Percentiles rank a stretch among this genome's conserved stretches.
These are phyloP conservation scores for Sitobion miscanthi DNA, from an alignment of 1,140 invertebrate genomes.

Conservation along the genomic window DNA sequence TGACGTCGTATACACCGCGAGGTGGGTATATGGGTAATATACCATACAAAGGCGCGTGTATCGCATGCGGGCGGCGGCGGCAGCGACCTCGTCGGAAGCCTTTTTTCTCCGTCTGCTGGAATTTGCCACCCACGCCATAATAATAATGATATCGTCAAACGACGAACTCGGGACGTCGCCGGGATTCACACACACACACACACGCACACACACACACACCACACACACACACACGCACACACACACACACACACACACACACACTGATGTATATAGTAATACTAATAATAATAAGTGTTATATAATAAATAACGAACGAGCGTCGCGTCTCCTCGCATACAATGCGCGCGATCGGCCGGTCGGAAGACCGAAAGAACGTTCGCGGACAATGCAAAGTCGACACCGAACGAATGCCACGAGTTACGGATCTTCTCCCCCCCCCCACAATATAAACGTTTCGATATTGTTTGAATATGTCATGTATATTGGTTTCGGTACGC, in stretches of 20 bases:
- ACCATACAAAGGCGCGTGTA: not conserved
- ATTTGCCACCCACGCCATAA: conserved; percentile 32
- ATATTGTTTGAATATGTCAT: not conserved
- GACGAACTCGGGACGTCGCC: not conserved
- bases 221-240: not conserved
- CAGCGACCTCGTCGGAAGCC: conserved; percentile 20
- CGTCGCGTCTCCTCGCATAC: not conserved
- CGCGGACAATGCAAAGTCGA: not conserved
- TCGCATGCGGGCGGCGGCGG: not conserved
- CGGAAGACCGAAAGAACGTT: not conserved
- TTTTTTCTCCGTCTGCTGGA: not conserved
- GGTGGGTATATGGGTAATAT: no score
- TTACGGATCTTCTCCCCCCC: not conserved
- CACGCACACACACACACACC: no score
- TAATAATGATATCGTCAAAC: not conserved
- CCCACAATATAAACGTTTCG: not conserved
- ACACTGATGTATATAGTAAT: not conserved
- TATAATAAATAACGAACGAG: conserved; percentile 1
- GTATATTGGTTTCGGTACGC: not conserved
- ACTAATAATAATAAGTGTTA: not conserved
- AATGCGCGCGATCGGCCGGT: not conserved
- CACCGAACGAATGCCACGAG: not conserved
- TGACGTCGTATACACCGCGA: not conserved
- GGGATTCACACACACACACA: not conserved
- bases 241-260: not conserved